phyloP scores from a whole-genome alignment of 2,888 invertebrate genomes.

The Neoascia interrupta region DNA sequence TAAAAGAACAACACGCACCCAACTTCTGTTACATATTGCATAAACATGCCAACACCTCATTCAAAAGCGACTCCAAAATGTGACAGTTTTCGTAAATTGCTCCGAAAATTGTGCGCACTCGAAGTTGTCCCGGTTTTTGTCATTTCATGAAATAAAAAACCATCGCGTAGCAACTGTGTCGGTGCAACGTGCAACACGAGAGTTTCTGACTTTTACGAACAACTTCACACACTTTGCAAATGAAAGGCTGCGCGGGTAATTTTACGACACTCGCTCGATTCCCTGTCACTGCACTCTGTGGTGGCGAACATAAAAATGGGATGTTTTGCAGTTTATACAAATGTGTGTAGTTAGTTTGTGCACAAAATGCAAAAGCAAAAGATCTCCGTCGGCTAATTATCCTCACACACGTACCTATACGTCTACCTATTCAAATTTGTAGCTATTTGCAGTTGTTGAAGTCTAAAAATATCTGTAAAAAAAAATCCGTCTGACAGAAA shows the following conservation, averaged over 20 bases:
- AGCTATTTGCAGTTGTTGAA: too few species aligned
- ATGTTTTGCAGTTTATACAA: conserved; percentile 27
- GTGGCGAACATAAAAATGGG: conserved; percentile 32
- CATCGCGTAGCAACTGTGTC: too few species aligned
- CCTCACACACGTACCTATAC: conserved; percentile 36
- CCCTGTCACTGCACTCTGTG: conserved; percentile 33
- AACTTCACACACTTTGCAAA: conserved; percentile 47
- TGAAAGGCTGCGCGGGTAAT: conserved; percentile 33
- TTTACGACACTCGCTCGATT: conserved; percentile 41
- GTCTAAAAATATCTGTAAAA: conserved; percentile 58
- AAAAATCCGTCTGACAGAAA: conserved; percentile 13
- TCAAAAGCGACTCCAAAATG: conserved; percentile 17
- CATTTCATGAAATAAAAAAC: too few species aligned
- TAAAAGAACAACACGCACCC: neutral
- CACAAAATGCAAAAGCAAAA: conserved; percentile 44
- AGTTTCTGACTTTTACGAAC: conserved; percentile 26
- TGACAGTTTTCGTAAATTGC: conserved; percentile 31
- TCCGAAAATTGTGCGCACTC: conserved; percentile 28
- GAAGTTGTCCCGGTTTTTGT: conserved; percentile 23
- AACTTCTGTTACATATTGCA: neutral
- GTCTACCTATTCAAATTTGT: too few species aligned
- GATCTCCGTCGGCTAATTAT: conserved; percentile 50
- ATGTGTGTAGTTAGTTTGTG: too few species aligned
- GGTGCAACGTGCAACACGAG: conserved; percentile 30
- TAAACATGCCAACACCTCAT: conserved; percentile 20